These are phyloP conservation scores for Sebastes taczanowskii DNA, from an alignment of 2,797 vertebrate genomes.

Conservation along the genomic window DNA sequence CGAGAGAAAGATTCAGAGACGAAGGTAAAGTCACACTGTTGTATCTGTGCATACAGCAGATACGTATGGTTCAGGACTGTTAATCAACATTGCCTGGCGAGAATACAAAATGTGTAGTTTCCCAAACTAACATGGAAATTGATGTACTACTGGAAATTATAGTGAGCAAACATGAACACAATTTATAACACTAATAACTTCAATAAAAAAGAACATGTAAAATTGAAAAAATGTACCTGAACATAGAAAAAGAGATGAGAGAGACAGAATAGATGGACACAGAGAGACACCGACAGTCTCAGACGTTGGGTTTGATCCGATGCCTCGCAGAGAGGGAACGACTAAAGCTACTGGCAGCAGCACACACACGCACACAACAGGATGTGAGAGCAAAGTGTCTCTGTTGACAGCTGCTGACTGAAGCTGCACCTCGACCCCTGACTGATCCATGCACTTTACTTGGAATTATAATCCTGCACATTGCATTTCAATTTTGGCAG, in stretches of 20 bases:
- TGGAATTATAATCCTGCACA: slow-evolving; percentile 6
- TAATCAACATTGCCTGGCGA: not conserved
- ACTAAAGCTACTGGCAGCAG: slow-evolving; percentile 13
- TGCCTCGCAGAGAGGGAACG: not conserved
- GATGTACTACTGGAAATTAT: no score
- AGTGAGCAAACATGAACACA: not conserved
- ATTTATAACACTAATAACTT: not conserved
- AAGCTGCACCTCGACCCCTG: slow-evolving; percentile 1
- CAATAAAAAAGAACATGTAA: not conserved
- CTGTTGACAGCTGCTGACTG: slow-evolving; percentile 14
- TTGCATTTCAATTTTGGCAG: not conserved
- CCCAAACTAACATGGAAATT: not conserved
- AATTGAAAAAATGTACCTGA: not conserved
- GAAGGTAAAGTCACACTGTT: not conserved
- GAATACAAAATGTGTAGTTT: not conserved
- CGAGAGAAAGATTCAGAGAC: not conserved
- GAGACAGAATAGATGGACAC: slow-evolving; percentile 3
- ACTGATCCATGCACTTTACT: slow-evolving; percentile 11
- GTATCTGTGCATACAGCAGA: no score
- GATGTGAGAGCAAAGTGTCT: not conserved
- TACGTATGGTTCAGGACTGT: not conserved
- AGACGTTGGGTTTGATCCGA: not conserved
- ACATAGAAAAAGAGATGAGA: not conserved
- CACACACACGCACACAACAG: not conserved
- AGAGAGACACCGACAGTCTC: not conserved